A percentile compares a stretch with the other conserved stretches of the same genome.
These are phyloP conservation scores for Daubentonia madagascariensis DNA, from an alignment of 2,113 vertebrate species.

Conservation along the genomic window DNA sequence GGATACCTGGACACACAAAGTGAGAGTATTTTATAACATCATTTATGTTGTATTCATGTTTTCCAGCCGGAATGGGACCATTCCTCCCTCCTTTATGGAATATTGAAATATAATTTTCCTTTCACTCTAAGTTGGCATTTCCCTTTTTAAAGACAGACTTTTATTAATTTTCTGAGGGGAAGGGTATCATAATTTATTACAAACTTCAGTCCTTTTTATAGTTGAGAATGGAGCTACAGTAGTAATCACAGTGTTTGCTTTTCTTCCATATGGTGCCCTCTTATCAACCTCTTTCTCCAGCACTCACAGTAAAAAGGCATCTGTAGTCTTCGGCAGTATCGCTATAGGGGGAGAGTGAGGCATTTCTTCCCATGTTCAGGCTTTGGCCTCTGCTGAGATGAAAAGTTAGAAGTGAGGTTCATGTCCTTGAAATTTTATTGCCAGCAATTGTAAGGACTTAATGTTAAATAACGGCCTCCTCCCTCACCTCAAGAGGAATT, in stretches of 20 bases:
- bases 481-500: not conserved
- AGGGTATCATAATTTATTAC: not conserved
- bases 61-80: not conserved
- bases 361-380: not conserved
- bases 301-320: not conserved
- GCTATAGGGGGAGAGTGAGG: not conserved
- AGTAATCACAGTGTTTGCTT: not conserved
- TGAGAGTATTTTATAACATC: not conserved
- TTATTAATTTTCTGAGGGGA: not conserved
- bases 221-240: not conserved
- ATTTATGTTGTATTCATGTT: not conserved
- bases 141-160: not conserved
- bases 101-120: not conserved
- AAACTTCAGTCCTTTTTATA: not conserved
- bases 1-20: not conserved
- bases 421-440: not conserved
- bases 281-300: not conserved
- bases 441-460: not conserved
- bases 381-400: not conserved
- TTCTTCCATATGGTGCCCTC: not conserved
- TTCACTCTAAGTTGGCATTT: not conserved
- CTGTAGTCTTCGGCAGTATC: not conserved
- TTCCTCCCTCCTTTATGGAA: not conserved
- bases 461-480: not conserved
- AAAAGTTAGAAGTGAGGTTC: not conserved